Conservation (phyloP, 2,113 vertebrate species). For the Melanocharis versteri region DNA sequence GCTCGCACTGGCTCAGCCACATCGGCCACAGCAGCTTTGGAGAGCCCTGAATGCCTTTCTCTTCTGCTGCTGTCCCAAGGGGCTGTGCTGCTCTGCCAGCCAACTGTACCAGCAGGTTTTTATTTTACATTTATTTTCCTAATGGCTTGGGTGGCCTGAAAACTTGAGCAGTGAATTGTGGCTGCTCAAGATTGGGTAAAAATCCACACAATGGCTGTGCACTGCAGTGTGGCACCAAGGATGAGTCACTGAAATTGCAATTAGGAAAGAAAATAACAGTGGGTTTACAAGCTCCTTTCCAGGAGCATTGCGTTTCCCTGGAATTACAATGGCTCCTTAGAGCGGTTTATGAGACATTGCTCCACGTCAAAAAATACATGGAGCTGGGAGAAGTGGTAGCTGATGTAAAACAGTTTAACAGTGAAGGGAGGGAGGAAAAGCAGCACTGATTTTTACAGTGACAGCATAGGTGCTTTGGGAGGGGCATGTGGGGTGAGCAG, state of each 20-base stretch:
- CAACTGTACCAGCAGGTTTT: conserved; percentile 4
- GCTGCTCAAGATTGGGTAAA: conserved; percentile 1
- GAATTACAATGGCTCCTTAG: not conserved
- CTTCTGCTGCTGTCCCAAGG: not conserved
- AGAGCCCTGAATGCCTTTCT: not conserved
- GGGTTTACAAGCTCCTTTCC: not conserved
- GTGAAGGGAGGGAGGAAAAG: not conserved
- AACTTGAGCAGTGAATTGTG: conserved; percentile 33
- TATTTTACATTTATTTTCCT: conserved; percentile 28
- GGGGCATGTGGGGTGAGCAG: not conserved
- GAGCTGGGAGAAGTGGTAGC: not conserved
- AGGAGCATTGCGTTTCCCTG: not conserved
- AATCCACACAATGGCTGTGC: not conserved
- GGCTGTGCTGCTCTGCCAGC: not conserved
- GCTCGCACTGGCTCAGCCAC: not conserved
- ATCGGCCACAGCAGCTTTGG: not conserved
- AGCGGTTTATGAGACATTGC: not conserved
- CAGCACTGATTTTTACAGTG: not conserved
- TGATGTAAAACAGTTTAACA: not conserved
- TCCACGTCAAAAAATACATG: not conserved
- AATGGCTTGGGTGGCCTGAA: conserved; percentile 33
- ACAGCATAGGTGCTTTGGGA: not conserved
- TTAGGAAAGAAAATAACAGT: not conserved
- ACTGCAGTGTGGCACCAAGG: not conserved
- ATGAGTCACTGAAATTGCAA: conserved; percentile 2